Evolutionary conservation across 2,113 vertebrate genomes (phyloP).

Genomic region (Chaenocephalus aceratus): DNA sequence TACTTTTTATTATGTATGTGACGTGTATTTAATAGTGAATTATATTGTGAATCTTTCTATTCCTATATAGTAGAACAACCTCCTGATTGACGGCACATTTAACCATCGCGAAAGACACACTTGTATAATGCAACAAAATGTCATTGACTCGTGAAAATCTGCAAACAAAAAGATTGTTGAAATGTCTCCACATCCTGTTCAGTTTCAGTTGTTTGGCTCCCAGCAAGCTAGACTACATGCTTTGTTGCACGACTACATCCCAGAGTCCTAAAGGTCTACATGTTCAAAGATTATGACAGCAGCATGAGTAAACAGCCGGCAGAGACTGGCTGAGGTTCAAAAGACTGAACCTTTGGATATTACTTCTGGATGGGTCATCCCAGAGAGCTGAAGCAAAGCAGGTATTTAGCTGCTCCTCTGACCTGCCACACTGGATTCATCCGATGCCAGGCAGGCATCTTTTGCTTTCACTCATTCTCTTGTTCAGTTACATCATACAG

Average conservation of each 20-base stretch:
- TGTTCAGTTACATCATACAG: conserved; percentile 22
- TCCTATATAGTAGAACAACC: neutral
- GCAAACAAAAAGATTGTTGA: neutral
- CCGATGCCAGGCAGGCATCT: conserved; percentile 10
- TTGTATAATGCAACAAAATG: neutral
- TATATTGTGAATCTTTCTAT: neutral
- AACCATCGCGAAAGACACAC: neutral
- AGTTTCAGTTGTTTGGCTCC: conserved; percentile 23
- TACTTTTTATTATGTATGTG: neutral
- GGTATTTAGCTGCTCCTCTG: conserved; percentile 51
- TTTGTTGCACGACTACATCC: conserved; percentile 44
- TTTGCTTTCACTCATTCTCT: conserved; percentile 39
- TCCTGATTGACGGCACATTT: neutral
- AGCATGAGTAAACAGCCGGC: conserved; percentile 45
- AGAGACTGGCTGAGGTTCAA: conserved; percentile 30
- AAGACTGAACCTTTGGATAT: conserved; percentile 46
- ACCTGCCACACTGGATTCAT: conserved; percentile 47
- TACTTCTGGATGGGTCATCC: conserved; percentile 49
- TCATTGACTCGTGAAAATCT: neutral
- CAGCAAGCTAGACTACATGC: conserved; percentile 27
- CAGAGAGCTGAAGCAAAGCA: conserved; percentile 34
- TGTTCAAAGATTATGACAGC: conserved; percentile 55
- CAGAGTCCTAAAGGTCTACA: conserved; percentile 29
- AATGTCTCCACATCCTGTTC: conserved; percentile 22
- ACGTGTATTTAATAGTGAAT: neutral